Evolutionary conservation across 2,113 vertebrate species (phyloP).

Genomic region (Bothrops jararaca): DNA sequence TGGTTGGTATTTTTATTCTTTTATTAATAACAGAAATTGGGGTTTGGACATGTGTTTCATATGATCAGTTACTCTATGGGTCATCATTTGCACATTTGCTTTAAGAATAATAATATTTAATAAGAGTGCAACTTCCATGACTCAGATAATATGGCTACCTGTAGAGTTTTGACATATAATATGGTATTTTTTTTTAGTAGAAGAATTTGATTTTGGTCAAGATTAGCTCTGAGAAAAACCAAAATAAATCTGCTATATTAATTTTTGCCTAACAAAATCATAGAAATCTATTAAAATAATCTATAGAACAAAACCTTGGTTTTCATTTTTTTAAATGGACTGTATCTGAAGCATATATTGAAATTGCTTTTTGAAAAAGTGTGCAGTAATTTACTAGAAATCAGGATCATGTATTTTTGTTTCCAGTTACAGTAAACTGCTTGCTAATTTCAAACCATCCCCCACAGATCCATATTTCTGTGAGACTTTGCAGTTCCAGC

Average conservation of each 20-base stretch:
- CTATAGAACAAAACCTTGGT: neutral
- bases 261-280: constrained; percentile 24
- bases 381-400: neutral
- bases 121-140: constrained; percentile 34
- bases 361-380: constrained; percentile 8
- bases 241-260: neutral
- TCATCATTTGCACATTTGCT: constrained; percentile 32
- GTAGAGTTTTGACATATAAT: constrained; percentile 16
- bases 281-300: neutral
- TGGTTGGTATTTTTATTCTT: neutral
- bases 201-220: neutral
- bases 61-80: constrained; percentile 21
- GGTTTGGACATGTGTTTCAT: constrained; percentile 37
- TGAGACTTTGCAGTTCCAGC: neutral
- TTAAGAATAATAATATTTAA: constrained; percentile 49
- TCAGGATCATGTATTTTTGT: neutral
- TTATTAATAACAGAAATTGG: neutral
- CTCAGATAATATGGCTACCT: constrained; percentile 12
- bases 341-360: constrained; percentile 42
- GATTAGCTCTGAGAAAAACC: neutral
- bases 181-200: neutral
- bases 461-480: neutral
- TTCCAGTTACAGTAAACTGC: neutral
- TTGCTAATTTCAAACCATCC: neutral
- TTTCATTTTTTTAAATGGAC: constrained; percentile 8